These are phyloP conservation scores for Habropoda laboriosa DNA, from an alignment of 1,140 invertebrate species.

Conservation along the genomic window DNA sequence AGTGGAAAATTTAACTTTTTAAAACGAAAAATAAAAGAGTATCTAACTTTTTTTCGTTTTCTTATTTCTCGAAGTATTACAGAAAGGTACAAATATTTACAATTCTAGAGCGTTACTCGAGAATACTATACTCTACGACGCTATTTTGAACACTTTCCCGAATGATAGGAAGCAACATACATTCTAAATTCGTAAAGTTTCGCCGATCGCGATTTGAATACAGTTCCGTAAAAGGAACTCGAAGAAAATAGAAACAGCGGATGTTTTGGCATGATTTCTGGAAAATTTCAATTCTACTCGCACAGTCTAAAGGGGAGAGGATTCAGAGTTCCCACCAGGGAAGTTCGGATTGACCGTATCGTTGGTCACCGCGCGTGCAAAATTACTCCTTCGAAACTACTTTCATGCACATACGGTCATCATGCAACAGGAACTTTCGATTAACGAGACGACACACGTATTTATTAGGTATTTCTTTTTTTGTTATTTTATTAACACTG, in stretches of 20 bases:
- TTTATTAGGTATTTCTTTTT: no score
- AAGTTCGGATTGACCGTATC: not conserved
- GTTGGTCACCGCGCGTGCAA: not conserved
- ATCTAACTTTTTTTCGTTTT: no score
- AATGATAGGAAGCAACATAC: not conserved
- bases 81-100: no score
- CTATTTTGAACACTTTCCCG: not conserved
- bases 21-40: no score
- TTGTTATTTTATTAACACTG: no score
- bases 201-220: not conserved
- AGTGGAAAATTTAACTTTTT: no score
- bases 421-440: no score
- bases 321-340: not conserved
- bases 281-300: conserved; percentile 1
- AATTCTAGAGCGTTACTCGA: no score
- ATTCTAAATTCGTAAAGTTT: not conserved
- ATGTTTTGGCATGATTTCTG: not conserved
- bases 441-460: no score
- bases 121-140: not conserved
- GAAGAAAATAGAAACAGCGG: not conserved
- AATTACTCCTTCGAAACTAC: not conserved
- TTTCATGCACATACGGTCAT: no score
- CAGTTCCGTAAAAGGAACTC: not conserved
- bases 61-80: no score
- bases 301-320: not conserved